phyloP scores from a whole-genome alignment of 2,888 invertebrate species.

The Lordiphosa andalusiaca region DNA sequence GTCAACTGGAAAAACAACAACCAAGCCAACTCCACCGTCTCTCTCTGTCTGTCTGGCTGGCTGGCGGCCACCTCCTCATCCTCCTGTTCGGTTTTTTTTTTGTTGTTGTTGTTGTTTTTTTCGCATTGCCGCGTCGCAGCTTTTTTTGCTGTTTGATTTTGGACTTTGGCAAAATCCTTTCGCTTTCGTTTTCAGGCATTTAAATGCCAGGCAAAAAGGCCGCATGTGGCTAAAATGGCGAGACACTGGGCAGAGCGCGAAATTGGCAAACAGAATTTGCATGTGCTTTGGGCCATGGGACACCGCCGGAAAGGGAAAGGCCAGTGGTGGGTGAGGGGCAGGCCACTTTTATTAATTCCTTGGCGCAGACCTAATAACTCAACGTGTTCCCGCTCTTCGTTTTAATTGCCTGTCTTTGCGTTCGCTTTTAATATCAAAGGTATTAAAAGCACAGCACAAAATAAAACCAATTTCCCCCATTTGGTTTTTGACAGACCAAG shows the following conservation, averaged over 20 bases:
- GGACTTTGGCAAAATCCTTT: constrained; percentile 78
- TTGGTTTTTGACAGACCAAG: constrained; percentile 41
- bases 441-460: background rate
- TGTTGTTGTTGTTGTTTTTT: constrained; percentile 37
- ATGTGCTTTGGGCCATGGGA: constrained; percentile 16
- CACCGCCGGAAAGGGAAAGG: constrained; percentile 5
- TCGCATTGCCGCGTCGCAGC: constrained; percentile 53
- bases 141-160: constrained; percentile 68
- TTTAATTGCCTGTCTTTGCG: constrained; percentile 62
- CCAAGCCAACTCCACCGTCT: constrained; percentile 7
- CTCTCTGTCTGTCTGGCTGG: constrained; percentile 45
- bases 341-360: constrained; percentile 5
- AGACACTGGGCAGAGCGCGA: constrained; percentile 57
- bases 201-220: constrained; percentile 65
- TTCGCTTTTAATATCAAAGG: constrained; percentile 43
- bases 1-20: constrained; percentile 73
- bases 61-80: constrained; percentile 7
- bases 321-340: no score
- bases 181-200: constrained; percentile 81
- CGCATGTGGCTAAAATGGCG: constrained; percentile 49
- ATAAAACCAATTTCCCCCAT: constrained; percentile 54
- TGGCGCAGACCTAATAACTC: constrained; percentile 9
- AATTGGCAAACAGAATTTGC: constrained; percentile 52
- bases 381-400: constrained; percentile 8
- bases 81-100: background rate